These are phyloP conservation scores for Bombycilla garrulus DNA, from an alignment of 2,113 vertebrate species.

Conservation along the genomic window DNA sequence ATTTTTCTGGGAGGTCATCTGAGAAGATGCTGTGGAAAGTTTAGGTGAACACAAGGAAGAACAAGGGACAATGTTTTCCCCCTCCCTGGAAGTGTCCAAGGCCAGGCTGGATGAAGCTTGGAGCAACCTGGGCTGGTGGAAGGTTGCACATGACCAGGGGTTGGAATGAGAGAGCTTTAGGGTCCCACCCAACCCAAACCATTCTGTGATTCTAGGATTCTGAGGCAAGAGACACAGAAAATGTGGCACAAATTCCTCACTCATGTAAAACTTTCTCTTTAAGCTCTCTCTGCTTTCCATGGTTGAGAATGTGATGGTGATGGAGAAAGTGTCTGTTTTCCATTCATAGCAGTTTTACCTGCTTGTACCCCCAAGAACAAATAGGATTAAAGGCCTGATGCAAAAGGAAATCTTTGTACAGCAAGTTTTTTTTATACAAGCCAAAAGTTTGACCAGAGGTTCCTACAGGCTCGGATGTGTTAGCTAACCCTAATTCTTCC, in stretches of 20 bases:
- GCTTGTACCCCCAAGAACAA: not conserved
- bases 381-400: not conserved
- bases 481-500: conserved; percentile 4
- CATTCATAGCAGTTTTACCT: not conserved
- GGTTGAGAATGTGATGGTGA: not conserved
- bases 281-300: not conserved
- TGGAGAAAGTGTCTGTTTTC: not conserved
- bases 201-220: not conserved
- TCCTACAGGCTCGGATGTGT: not conserved
- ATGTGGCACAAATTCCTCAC: not conserved
- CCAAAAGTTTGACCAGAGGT: not conserved
- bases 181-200: not conserved
- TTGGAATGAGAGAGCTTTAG: not conserved
- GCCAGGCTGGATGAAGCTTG: not conserved
- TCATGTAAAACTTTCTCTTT: not conserved
- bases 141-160: not conserved
- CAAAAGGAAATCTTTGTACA: not conserved
- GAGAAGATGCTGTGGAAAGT: not conserved
- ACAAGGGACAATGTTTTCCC: not conserved
- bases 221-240: not conserved
- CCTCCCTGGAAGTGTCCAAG: not conserved
- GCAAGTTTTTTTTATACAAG: not conserved
- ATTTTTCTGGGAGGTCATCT: not conserved
- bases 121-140: accelerated
- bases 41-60: not conserved